Base-by-base conservation (phyloP, 2,113 vertebrate genomes). In the Podarcis raffonei region DNA sequence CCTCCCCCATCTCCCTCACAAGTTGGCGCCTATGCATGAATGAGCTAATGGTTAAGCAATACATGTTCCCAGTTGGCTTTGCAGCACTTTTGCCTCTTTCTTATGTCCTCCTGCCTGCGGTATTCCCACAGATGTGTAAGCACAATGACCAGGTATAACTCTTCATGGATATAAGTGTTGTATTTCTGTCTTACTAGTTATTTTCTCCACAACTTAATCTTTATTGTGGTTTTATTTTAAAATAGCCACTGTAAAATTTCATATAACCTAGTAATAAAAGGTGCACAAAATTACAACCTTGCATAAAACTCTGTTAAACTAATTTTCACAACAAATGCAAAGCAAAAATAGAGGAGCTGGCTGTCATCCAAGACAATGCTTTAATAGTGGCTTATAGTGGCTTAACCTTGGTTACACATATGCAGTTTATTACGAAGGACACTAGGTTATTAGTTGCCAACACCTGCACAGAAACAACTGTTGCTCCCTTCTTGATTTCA, bases 191-290 rank as follows among this genome's bases (percentile, higher is more conserved):
- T 79, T 35, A 11, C 65, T 53, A 71, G 66, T 69, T 48, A n/a
- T 85, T 85, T 74, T 85, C 53, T 37, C 57, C 15, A 27, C 32
- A 76, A 76, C 62, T 62, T 85, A 85, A 69, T 53, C 37, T 79
- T 75, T 32, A 79, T 48, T 83, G 22, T n/a, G 9, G 22, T 48
- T n/a, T 48, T 87, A 69, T 87, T n/a, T 87, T 80, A 79, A 79
- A 79, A 86, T 79, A 35, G 72, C 53, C 53, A 59, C 15, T 53
- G 23, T 57, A 69, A 65, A 86, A 87, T 48, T 53, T 78, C 37
- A 78, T 77, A 48, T 42, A 78, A 30, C 35, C 37, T 30, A 86
- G n/a, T 48, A 66, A 87, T 87, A 80, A 69, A 57, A 71, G 39
- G 75, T 77, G 37, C 39, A 87, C 66, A 76, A 65, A 65, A 39